These are phyloP conservation scores for Bombus balteatus DNA, from an alignment of 1,140 invertebrate species.

Conservation along the genomic window DNA sequence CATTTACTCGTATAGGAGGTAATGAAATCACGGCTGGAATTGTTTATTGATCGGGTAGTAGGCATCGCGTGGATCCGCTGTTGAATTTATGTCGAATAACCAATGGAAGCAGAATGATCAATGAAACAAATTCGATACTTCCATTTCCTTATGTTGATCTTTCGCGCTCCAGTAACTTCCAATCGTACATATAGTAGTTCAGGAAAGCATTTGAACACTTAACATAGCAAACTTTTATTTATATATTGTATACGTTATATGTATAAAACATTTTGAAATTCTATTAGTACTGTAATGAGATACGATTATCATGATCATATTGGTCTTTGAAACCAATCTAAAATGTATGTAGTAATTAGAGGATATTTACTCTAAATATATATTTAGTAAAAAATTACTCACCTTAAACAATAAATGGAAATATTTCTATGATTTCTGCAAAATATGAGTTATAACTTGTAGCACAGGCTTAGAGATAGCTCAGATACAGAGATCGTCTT, in stretches of 20 bases:
- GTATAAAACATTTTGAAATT: not conserved
- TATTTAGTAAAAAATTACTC: no score
- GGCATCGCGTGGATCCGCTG: not conserved
- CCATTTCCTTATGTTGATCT: not conserved
- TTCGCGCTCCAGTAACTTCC: not conserved
- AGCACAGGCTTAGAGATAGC: no score
- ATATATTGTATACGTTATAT: not conserved
- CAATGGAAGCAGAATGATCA: no score
- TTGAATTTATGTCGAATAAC: not conserved
- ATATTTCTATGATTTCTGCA: no score
- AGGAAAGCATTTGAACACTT: not conserved
- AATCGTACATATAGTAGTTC: not conserved
- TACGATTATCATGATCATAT: no score
- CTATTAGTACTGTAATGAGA: not conserved
- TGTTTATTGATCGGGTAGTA: conserved; percentile 63
- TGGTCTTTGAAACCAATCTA: no score
- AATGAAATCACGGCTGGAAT: conserved; percentile 58
- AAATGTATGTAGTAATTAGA: no score
- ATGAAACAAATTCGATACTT: not conserved
- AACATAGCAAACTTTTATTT: not conserved
- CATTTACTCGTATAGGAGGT: conserved; percentile 49
- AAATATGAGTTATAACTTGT: no score
- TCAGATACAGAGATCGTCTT: no score
- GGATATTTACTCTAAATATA: no score
- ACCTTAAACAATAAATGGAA: no score